These are phyloP conservation scores for Neostethus bicornis DNA, from an alignment of 2,797 vertebrate species.

Conservation along the genomic window DNA sequence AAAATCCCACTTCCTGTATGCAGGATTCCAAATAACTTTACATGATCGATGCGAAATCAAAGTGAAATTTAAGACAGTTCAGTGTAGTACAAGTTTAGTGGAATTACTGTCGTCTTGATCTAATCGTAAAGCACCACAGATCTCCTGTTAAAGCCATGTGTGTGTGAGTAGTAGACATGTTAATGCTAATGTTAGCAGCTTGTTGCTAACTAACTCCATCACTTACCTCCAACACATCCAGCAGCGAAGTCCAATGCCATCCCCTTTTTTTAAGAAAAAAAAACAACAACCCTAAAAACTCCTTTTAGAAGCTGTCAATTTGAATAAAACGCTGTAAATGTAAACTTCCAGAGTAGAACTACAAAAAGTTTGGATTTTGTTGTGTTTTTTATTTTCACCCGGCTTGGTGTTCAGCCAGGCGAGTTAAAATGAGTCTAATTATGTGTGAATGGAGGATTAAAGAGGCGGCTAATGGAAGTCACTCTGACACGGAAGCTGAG, in stretches of 20 bases:
- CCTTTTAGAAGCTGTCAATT: constrained; percentile 9
- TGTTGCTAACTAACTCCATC: constrained; percentile 4
- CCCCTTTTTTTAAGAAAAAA: too few species aligned
- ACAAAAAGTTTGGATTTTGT: not conserved
- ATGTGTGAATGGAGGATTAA: constrained; percentile 5
- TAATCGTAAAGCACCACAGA: too few species aligned
- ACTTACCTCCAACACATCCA: constrained; percentile 92
- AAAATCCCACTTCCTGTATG: not conserved
- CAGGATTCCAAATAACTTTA: not conserved
- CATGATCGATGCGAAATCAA: not conserved
- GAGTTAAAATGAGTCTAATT: constrained; percentile 14
- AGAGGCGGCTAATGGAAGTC: not conserved
- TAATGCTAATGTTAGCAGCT: constrained; percentile 32
- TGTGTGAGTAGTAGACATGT: not conserved
- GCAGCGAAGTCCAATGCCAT: constrained; percentile 94
- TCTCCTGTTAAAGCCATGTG: not conserved
- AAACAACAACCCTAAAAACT: too few species aligned
- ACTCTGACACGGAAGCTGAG: not conserved
- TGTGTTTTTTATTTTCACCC: constrained; percentile 9
- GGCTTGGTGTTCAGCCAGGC: constrained; percentile 36
- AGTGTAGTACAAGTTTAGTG: not conserved
- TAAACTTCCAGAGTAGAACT: not conserved
- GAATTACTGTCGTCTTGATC: not conserved
- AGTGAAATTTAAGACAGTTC: not conserved
- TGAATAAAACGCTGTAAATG: not conserved